Evolutionary conservation across 92 coral and sea anemone species (phyloP).

Genomic region (Diadumene lineata): DNA sequence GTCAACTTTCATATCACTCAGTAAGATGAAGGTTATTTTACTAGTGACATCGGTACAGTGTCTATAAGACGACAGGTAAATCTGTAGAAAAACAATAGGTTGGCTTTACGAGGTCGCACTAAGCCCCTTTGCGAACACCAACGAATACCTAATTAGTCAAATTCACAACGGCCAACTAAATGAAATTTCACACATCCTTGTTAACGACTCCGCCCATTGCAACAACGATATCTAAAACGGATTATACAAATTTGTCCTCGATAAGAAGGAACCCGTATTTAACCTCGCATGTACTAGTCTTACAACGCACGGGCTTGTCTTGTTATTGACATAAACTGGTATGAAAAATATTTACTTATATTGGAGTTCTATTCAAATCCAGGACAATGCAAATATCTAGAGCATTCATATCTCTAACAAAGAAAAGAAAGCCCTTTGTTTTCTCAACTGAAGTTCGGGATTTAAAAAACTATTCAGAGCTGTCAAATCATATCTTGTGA

Average conservation of each 20-base stretch:
- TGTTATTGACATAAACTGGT: constrained; percentile 82
- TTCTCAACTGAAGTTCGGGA: constrained; percentile 81
- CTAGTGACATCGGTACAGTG: constrained; percentile 32
- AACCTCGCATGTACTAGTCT: constrained; percentile 14
- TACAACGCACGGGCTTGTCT: constrained; percentile 13
- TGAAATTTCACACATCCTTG: constrained; percentile 68
- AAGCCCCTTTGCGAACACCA: constrained; percentile 52
- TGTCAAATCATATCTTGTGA: constrained; percentile 78
- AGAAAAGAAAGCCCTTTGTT: constrained; percentile 81
- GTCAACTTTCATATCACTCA: constrained; percentile 55
- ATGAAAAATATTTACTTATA: constrained; percentile 88
- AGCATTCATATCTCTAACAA: constrained; percentile 70
- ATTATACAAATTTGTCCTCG: constrained; percentile 38
- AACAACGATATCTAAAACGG: constrained; percentile 61
- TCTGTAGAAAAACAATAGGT: constrained; percentile 71
- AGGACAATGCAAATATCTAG: constrained; percentile 85
- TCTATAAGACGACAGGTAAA: constrained; percentile 63
- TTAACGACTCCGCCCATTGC: constrained; percentile 86
- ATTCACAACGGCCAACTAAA: constrained; percentile 70
- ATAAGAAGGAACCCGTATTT: constrained; percentile 36
- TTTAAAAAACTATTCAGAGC: constrained; percentile 80
- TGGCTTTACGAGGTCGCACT: constrained; percentile 65
- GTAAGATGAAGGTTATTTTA: constrained; percentile 34
- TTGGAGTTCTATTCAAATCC: constrained; percentile 73
- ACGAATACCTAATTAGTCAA: constrained; percentile 79